Evolutionary conservation across 2,797 vertebrate genomes (phyloP), one percentile per base, ranked within the genome.

Genomic region (Enteromius unitaeniatus): DNA sequence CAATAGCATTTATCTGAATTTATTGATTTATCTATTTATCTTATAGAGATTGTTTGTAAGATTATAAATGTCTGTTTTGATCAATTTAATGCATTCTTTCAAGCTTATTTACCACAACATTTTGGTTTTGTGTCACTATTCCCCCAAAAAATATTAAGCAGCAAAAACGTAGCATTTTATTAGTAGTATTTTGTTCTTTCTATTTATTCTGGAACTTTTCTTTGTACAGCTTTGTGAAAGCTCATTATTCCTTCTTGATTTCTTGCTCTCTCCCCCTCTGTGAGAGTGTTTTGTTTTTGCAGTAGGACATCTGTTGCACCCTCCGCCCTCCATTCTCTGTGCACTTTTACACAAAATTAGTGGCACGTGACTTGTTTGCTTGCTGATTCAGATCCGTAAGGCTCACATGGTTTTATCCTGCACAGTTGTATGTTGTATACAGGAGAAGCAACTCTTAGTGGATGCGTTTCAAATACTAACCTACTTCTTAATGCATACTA

Each of bases 351-450:
- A 74, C 42, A 31, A 72, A 92, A 95, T 93, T 88, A 89, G 88
- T 93, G 90, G 84, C 94, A 93, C 91, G 89, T 94, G 93, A 91
- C 86, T 60, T 8, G 85, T 42, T 80, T 81, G 77, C 75, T 93
- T 94, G 91, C 92, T 92, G 84, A 89, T 74, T 88, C 88, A 85
- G 79, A 67, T 81, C 69, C 28, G 53, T 67, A 74, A 74, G 47
- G 53, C 60, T 45, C 83, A 72, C 85, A 42, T n/a, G 76, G 40
- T 45, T 72, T 78, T 49, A 19, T 78, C 49, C 60, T 55, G 68
- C 28, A 79, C 9, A 40, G 70, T 31, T 64, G n/a, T 64, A 42
- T 72, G 81, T 67, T 26, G 28, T 28, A 49, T 10, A 60, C 64
- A 21, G 74, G n/a, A 88, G 62, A 88, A 86, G 85, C 86, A 70